A percentile compares a stretch with the other conserved stretches of the same genome.
Evolutionary conservation across 1,140 invertebrate species (phyloP).

Genomic region (Bombus waltoni): DNA sequence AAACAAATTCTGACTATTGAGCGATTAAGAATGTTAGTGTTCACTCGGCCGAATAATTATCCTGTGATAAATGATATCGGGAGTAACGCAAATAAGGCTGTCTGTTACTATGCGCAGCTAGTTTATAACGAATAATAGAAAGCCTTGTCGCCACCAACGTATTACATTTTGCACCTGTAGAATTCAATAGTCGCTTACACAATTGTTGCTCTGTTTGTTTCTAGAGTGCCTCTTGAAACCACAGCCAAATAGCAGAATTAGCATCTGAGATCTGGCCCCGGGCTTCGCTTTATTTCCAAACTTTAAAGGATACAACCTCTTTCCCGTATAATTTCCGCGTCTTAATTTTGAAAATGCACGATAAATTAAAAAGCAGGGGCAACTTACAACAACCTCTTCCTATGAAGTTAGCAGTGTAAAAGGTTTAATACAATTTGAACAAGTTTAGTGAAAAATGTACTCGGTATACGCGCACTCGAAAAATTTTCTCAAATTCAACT

Average conservation of each 20-base stretch:
- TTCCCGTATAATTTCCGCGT: background rate
- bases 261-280: background rate
- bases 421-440: too few relatives aligned
- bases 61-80: background rate
- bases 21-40: conserved; percentile 7
- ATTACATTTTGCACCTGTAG: conserved; percentile 6
- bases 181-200: background rate
- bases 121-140: background rate
- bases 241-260: conserved; percentile 8
- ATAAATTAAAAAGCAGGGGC: too few relatives aligned
- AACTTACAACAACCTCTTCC: too few relatives aligned
- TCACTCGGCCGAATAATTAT: background rate
- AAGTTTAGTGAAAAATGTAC: too few relatives aligned
- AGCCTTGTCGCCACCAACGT: background rate
- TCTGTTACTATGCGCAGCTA: background rate
- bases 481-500: too few relatives aligned
- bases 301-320: background rate
- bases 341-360: too few relatives aligned
- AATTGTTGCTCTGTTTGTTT: too few relatives aligned
- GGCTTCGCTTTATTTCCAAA: background rate
- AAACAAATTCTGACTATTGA: background rate
- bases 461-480: too few relatives aligned
- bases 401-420: too few relatives aligned
- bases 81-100: background rate
- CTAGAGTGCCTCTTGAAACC: background rate